phyloP scores from a whole-genome alignment of 2,797 vertebrate genomes.

The Sardinella longiceps region DNA sequence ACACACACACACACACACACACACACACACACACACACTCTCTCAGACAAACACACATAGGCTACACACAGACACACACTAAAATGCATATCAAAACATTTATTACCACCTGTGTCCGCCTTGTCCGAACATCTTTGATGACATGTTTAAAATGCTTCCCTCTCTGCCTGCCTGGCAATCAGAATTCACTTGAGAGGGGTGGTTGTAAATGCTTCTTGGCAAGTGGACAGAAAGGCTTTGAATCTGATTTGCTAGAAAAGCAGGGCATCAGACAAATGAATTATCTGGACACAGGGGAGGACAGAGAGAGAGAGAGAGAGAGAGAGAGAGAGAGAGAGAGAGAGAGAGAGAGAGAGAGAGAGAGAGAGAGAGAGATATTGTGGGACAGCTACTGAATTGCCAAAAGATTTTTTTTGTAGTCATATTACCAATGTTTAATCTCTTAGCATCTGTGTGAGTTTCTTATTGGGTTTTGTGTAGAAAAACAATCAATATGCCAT shows the following conservation, averaged over 20 bases:
- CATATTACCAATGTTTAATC: constrained; percentile 16
- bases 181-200: constrained; percentile 18
- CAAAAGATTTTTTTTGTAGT: not conserved
- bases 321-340: not conserved
- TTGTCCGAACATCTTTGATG: constrained; percentile 25
- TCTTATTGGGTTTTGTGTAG: not conserved
- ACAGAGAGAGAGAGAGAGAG: not conserved
- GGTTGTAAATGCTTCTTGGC: constrained; percentile 20
- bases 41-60: too few relatives aligned
- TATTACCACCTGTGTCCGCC: constrained; percentile 21
- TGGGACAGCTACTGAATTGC: not conserved
- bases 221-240: constrained; percentile 26
- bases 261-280: constrained; percentile 29
- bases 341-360: not conserved
- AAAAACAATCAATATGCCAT: constrained; percentile 22
- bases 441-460: constrained; percentile 21
- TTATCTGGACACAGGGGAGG: constrained; percentile 17
- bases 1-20: not conserved
- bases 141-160: constrained; percentile 14
- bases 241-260: constrained; percentile 36
- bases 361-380: not conserved
- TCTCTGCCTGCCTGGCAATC: constrained; percentile 14
- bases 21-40: too few relatives aligned
- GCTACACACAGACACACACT: not conserved
- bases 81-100: constrained; percentile 9